Percentiles rank a stretch among this genome's conserved stretches.
Conservation (phyloP, 2,113 vertebrate genomes). For the Ciconia boyciana region DNA sequence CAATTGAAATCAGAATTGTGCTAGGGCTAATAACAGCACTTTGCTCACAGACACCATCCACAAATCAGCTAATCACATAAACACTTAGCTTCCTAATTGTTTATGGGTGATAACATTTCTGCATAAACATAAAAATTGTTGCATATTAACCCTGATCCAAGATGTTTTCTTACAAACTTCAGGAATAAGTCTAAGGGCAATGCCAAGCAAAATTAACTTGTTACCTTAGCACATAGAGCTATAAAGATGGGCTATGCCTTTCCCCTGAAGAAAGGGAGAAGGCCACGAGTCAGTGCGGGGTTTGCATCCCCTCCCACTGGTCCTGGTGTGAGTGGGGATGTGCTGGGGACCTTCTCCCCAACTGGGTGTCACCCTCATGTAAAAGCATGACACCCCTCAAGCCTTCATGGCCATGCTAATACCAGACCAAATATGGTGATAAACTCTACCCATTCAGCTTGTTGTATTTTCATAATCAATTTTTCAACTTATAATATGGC, state of each 20-base stretch:
- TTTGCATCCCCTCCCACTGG: neutral
- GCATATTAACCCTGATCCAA: neutral
- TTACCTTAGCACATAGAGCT: neutral
- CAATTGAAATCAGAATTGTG: neutral
- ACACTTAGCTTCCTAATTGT: neutral
- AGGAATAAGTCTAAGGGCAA: neutral
- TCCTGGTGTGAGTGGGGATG: neutral
- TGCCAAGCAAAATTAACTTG: neutral
- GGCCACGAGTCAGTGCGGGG: accelerated
- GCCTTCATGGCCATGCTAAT: no score
- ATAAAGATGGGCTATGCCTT: no score
- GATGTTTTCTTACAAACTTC: neutral
- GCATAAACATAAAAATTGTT: accelerated
- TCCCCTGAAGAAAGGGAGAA: neutral
- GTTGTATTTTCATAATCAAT: neutral
- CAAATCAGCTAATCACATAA: neutral
- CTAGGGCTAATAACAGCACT: neutral
- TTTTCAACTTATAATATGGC: neutral
- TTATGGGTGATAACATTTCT: neutral
- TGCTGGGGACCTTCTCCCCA: neutral
- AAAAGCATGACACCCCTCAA: neutral
- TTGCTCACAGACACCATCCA: neutral
- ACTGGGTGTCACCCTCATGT: neutral
- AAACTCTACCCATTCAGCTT: neutral
- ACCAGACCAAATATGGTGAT: neutral